Evolutionary conservation across 2,888 invertebrate species (phyloP).

Genomic region (Eretmocerus hayati): DNA sequence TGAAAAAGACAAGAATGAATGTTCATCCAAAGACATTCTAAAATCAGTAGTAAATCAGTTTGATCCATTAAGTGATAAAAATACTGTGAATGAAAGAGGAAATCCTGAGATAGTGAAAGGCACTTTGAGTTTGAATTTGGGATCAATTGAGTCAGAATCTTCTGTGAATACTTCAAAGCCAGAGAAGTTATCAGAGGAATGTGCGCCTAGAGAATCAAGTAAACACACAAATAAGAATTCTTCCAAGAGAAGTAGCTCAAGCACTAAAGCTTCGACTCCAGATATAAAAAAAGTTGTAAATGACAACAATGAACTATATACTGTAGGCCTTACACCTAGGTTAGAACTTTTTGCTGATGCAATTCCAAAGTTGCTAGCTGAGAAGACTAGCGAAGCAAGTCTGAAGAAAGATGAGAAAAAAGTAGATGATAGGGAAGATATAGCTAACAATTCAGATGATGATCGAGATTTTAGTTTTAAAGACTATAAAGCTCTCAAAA

Average conservation of each 20-base stretch:
- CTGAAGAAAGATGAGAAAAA: conserved; percentile 13
- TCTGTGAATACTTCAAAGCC: conserved; percentile 4
- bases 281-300: conserved; percentile 28
- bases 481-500: conserved; percentile 19
- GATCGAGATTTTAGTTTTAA: conserved; percentile 22
- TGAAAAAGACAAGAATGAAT: conserved; percentile 21
- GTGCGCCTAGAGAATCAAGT: conserved; percentile 20
- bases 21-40: conserved; percentile 3
- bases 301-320: conserved; percentile 36
- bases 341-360: conserved; percentile 42
- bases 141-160: conserved; percentile 2
- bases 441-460: conserved; percentile 14
- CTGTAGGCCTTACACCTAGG: conserved; percentile 40
- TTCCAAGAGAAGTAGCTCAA: conserved; percentile 22
- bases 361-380: conserved; percentile 42
- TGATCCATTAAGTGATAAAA: conserved; percentile 23
- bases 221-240: conserved; percentile 17
- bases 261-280: conserved; percentile 16
- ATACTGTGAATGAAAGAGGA: conserved; percentile 3
- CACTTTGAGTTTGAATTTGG: conserved; percentile 3
- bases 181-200: conserved; percentile 22
- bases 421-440: conserved; percentile 14
- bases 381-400: conserved; percentile 32
- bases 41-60: conserved; percentile 14
- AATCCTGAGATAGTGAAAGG: conserved; percentile 7